These are phyloP conservation scores for Panagrolaimus sp. DNA, from an alignment of 1,140 invertebrate genomes.

Conservation along the genomic window DNA sequence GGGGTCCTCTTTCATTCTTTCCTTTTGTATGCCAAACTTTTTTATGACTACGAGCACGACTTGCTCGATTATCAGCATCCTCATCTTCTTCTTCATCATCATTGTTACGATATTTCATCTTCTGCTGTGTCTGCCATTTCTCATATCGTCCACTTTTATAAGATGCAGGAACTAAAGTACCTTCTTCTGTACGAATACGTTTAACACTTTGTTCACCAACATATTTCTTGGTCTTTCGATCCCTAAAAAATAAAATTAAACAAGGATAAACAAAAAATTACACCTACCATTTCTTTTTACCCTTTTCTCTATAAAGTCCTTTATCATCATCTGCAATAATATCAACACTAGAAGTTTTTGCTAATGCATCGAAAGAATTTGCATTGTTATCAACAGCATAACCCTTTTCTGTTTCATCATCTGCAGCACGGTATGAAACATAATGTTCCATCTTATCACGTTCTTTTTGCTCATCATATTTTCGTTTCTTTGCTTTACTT, in stretches of 20 bases:
- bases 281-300: slow-evolving; percentile 67
- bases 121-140: slow-evolving; percentile 75
- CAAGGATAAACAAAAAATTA: background rate
- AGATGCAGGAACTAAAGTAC: slow-evolving; percentile 81
- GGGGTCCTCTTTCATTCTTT: slow-evolving; percentile 64
- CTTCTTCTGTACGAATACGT: slow-evolving; percentile 88
- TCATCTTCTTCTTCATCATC: slow-evolving; percentile 66
- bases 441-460: slow-evolving; percentile 71
- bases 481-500: slow-evolving; percentile 24
- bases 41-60: slow-evolving; percentile 21
- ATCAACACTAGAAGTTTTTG: slow-evolving; percentile 70
- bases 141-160: slow-evolving; percentile 81
- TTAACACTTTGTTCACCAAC: slow-evolving; percentile 68
- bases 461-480: slow-evolving; percentile 60
- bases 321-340: slow-evolving; percentile 72
- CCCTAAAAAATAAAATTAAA: slow-evolving; percentile 62
- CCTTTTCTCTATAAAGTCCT: slow-evolving; percentile 63
- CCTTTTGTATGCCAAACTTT: slow-evolving; percentile 26
- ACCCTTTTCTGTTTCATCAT: slow-evolving; percentile 72
- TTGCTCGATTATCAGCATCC: slow-evolving; percentile 29
- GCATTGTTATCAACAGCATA: slow-evolving; percentile 28
- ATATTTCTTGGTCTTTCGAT: slow-evolving; percentile 85
- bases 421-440: slow-evolving; percentile 75
- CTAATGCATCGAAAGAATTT: slow-evolving; percentile 67
- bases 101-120: slow-evolving; percentile 65